Percentiles rank a stretch among this genome's conserved stretches.
phyloP scores from a whole-genome alignment of 2,797 vertebrate genomes.

The Clarias pachynema region DNA sequence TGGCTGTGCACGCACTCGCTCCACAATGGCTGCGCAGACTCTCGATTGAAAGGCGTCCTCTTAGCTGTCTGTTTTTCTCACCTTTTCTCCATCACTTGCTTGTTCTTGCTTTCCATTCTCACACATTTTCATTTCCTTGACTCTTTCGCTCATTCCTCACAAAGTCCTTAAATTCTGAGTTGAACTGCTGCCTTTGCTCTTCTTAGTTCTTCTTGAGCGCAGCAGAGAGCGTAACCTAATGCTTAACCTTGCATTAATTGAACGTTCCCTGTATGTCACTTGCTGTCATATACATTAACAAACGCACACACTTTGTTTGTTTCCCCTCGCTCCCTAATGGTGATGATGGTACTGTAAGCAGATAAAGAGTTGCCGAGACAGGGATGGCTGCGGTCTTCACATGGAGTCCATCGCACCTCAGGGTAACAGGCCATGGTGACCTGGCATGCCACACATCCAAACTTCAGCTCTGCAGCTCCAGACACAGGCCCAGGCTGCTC shows the following conservation, averaged over 20 bases:
- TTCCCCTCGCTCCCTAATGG: background rate
- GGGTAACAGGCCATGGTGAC: constrained; percentile 60
- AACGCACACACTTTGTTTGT: background rate
- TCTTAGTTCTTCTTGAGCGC: background rate
- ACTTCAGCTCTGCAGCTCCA: constrained; percentile 84
- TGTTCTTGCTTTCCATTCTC: constrained; percentile 35
- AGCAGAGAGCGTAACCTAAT: background rate
- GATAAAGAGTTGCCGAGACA: constrained; percentile 17
- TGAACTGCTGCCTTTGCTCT: constrained; percentile 58
- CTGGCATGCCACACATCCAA: constrained; percentile 84
- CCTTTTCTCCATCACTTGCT: constrained; percentile 50
- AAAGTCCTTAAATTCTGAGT: background rate
- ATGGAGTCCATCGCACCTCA: constrained; percentile 41
- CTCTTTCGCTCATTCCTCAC: constrained; percentile 41
- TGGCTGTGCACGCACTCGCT: constrained; percentile 62
- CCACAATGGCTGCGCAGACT: constrained; percentile 69
- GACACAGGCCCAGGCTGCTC: constrained; percentile 93
- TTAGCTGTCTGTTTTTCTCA: constrained; percentile 44
- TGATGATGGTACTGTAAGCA: background rate
- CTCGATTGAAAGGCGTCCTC: constrained; percentile 56
- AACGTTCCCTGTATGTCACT: background rate
- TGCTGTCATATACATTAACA: constrained; percentile 13
- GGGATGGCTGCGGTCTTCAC: background rate
- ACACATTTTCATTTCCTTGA: constrained; percentile 28
- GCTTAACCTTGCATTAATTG: background rate